Evolutionary conservation across 2,113 vertebrate genomes (phyloP).

Genomic region (Archocentrus centrarchus): DNA sequence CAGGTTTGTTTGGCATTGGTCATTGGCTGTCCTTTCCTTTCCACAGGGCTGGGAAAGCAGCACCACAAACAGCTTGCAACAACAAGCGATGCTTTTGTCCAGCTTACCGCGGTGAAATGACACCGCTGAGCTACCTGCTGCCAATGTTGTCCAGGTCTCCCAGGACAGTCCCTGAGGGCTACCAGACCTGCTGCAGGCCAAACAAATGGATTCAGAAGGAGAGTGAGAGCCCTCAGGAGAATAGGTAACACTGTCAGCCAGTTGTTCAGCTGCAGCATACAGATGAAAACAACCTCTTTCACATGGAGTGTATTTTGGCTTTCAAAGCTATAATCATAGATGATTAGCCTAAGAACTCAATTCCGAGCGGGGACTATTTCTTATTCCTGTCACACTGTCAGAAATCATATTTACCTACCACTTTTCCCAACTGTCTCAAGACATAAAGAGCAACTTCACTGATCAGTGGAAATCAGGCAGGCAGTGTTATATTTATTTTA

Average conservation of each 20-base stretch:
- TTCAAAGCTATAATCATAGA: constrained; percentile 70
- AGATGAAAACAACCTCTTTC: constrained; percentile 78
- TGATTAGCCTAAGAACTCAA: constrained; percentile 76
- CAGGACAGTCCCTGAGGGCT: constrained; percentile 58
- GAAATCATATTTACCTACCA: constrained; percentile 70
- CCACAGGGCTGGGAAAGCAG: constrained; percentile 75
- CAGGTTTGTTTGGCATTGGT: constrained; percentile 78
- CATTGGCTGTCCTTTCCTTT: constrained; percentile 77
- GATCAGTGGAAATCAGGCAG: constrained; percentile 53
- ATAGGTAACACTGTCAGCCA: constrained; percentile 66
- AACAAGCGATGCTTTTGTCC: constrained; percentile 81
- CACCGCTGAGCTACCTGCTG: constrained; percentile 64
- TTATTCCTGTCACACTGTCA: constrained; percentile 75
- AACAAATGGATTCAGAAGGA: constrained; percentile 53
- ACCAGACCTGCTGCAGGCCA: constrained; percentile 49
- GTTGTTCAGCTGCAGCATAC: constrained; percentile 56
- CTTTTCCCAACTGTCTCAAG: constrained; percentile 59
- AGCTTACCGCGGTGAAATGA: constrained; percentile 59
- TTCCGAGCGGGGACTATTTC: constrained; percentile 59
- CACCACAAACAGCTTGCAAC: constrained; percentile 72
- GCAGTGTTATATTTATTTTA: constrained; percentile 47
- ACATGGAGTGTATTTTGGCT: constrained; percentile 77
- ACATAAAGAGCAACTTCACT: constrained; percentile 50
- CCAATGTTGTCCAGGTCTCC: constrained; percentile 71
- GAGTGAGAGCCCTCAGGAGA: constrained; percentile 68